These are phyloP conservation scores for Polydrusus pterygomalis DNA, from an alignment of 2,888 invertebrate genomes.

Conservation along the genomic window DNA sequence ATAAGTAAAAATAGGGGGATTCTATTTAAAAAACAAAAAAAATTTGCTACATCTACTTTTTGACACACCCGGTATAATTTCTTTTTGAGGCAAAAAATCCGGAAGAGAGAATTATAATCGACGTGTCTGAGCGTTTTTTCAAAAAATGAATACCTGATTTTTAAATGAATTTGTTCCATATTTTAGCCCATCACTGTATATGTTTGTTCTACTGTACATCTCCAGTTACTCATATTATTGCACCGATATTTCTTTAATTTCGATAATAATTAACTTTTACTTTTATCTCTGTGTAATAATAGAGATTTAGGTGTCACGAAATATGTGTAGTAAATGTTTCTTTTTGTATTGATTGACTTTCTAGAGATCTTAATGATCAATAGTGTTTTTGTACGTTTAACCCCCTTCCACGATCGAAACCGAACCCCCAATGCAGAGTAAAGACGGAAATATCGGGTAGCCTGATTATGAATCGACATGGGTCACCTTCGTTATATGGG, in stretches of 20 bases:
- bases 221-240: neutral
- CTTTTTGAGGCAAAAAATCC: too few relatives aligned
- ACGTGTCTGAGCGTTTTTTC: too few relatives aligned
- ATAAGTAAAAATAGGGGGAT: too few relatives aligned
- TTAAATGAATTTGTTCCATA: too few relatives aligned
- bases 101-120: too few relatives aligned
- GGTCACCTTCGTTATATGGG: conserved; percentile 2
- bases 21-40: too few relatives aligned
- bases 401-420: conserved; percentile 74
- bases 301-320: conserved; percentile 35
- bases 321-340: conserved; percentile 54
- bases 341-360: conserved; percentile 41
- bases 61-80: too few relatives aligned
- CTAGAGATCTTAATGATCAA: conserved; percentile 35
- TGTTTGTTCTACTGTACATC: neutral
- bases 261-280: neutral
- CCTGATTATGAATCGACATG: conserved; percentile 9
- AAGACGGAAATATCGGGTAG: conserved; percentile 47
- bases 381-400: conserved; percentile 57
- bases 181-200: too few relatives aligned
- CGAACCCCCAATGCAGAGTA: conserved; percentile 50
- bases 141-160: too few relatives aligned
- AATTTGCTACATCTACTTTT: too few relatives aligned
- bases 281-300: conserved; percentile 25
- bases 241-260: conserved; percentile 1